phyloP scores from a whole-genome alignment of 1,140 invertebrate genomes.

The Macrobrachium rosenbergii region DNA sequence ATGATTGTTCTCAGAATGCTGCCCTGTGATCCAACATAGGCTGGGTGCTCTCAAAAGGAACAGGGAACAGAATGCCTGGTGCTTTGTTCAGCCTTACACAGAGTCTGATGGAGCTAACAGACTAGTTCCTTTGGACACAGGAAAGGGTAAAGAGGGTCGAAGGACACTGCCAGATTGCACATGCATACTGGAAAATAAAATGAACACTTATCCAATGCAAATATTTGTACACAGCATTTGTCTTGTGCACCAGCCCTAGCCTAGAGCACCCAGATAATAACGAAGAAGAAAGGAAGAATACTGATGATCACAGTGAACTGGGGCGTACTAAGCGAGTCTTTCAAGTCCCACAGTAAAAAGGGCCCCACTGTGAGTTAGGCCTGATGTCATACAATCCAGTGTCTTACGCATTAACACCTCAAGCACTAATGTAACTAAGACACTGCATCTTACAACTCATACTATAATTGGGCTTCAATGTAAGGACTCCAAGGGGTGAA shows the following conservation, averaged over 20 bases:
- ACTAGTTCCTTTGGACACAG: slow-evolving; percentile 30
- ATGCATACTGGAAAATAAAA: slow-evolving; percentile 49
- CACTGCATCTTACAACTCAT: no score
- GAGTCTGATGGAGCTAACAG: slow-evolving; percentile 36
- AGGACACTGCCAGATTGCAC: slow-evolving; percentile 54
- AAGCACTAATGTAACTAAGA: no score
- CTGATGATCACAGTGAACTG: slow-evolving; percentile 53
- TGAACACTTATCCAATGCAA: slow-evolving; percentile 47
- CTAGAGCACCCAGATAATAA: slow-evolving; percentile 60
- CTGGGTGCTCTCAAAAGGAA: slow-evolving; percentile 59
- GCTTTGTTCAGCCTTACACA: slow-evolving; percentile 43
- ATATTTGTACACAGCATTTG: slow-evolving; percentile 64
- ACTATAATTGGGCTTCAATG: slow-evolving; percentile 4
- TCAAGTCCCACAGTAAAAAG: not conserved
- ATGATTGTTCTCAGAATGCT: no score
- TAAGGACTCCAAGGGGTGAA: slow-evolving; percentile 32
- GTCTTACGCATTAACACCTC: no score
- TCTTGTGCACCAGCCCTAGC: slow-evolving; percentile 63
- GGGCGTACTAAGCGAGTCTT: not conserved
- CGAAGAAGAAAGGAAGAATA: slow-evolving; percentile 60
- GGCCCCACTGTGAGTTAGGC: slow-evolving; percentile 38
- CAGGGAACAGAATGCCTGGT: slow-evolving; percentile 40
- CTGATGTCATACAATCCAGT: not conserved
- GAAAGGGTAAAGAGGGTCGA: slow-evolving; percentile 35
- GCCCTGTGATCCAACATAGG: slow-evolving; percentile 45